Evolutionary conservation across 2,797 vertebrate species (phyloP), one percentile per base, ranked within the genome.

Genomic region (Eulemur mongoz): DNA sequence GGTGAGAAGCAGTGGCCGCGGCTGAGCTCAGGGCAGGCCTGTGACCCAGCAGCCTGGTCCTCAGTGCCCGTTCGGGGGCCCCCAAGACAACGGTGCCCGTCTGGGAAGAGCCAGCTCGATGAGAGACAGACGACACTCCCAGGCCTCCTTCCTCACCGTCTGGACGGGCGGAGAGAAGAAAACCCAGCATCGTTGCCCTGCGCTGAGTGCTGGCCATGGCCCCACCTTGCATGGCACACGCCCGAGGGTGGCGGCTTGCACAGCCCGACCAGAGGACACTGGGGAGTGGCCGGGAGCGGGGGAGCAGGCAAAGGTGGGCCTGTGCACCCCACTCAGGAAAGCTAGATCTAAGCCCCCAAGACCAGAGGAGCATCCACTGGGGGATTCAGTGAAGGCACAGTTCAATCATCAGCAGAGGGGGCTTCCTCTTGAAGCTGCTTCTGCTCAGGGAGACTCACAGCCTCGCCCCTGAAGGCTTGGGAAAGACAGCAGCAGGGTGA

Each of bases 221-320:
- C 30, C 3, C 4, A 5, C 4, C 27, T 67, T 22, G 0, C 4
- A n/a, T 20, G 48, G 40, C 43, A 5, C 22, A 0, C 11, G 9
- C 75, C 54, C 63, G 4, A 1, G 50, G 48, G 65, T 35, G 15
- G 22, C 11, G 17, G 35, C 20, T 65, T 5, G 20, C 40, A 14
- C 52, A 25, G 43, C 78, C 25, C 59, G 52, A 32, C 20, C 2
- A 50, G 30, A 57, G 12, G 50, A 38, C 4, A 5, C 8, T 8
- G 11, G 59, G 14, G 4, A 9, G 11, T n/a, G 52, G 61, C 22
- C 23, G 40, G 78, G 38, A 27, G 35, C 22, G 0, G 75, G 45
- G 35, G 52, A 30, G 25, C 25, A 7, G n/a, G 10, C 0, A 20
- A 81, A 45, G 80, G 25, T 7, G 20, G 2, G 27, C 35, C 54